These are phyloP conservation scores for Pagrus major DNA, from an alignment of 2,113 vertebrate genomes.

Conservation along the genomic window DNA sequence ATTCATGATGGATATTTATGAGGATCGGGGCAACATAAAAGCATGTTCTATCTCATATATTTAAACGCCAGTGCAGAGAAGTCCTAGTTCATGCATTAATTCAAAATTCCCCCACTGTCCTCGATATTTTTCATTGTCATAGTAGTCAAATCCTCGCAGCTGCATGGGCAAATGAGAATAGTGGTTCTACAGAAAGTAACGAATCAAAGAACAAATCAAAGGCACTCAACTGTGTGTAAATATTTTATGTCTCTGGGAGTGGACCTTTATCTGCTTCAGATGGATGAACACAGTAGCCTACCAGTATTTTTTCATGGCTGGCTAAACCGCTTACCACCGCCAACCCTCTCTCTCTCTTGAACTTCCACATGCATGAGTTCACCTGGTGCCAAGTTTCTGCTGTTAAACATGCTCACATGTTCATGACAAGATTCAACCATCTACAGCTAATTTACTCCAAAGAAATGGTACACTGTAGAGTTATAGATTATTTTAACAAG, in stretches of 20 bases:
- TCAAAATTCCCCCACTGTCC: conserved; percentile 25
- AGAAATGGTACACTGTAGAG: background rate
- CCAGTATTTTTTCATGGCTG: conserved; percentile 17
- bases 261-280: conserved; percentile 11
- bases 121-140: conserved; percentile 37
- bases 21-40: conserved; percentile 28
- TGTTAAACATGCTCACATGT: conserved; percentile 22
- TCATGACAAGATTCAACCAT: conserved; percentile 23
- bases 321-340: background rate
- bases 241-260: conserved; percentile 18
- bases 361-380: conserved; percentile 40
- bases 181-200: background rate
- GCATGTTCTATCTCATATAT: conserved; percentile 30
- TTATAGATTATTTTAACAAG: conserved; percentile 6
- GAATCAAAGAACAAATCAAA: conserved; percentile 4
- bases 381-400: conserved; percentile 36
- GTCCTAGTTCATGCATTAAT: conserved; percentile 37
- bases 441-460: conserved; percentile 31
- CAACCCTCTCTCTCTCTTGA: background rate
- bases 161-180: conserved; percentile 25
- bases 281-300: conserved; percentile 23
- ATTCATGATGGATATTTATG: conserved; percentile 47
- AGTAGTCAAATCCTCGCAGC: conserved; percentile 7
- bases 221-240: conserved; percentile 14
- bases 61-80: conserved; percentile 10